Percentiles rank a stretch among this genome's conserved stretches.
phyloP scores from a whole-genome alignment of 2,888 invertebrate genomes.

The Drosophila paramelanica region DNA sequence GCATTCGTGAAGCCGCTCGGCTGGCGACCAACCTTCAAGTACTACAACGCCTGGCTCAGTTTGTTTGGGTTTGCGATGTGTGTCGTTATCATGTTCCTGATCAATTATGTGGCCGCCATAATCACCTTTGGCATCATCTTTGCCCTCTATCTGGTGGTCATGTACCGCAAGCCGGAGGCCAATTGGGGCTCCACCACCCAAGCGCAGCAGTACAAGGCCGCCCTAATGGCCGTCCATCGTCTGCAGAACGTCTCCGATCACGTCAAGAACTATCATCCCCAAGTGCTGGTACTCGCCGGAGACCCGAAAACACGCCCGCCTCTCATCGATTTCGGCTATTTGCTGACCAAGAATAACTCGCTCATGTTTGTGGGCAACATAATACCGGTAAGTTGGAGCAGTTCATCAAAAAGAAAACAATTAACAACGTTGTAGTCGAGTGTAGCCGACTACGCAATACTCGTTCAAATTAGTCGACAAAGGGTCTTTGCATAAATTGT shows the following conservation, averaged over 20 bases:
- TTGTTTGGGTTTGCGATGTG: slow-evolving; percentile 93
- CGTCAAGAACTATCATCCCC: slow-evolving; percentile 98
- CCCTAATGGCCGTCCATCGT: slow-evolving; percentile 92
- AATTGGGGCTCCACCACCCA: slow-evolving; percentile 99
- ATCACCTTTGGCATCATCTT: slow-evolving; percentile 95
- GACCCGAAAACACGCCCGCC: slow-evolving; percentile 94
- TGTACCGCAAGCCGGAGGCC: slow-evolving; percentile 97
- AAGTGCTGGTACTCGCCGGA: slow-evolving; percentile 93
- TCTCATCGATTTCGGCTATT: slow-evolving; percentile 94
- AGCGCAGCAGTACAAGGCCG: slow-evolving; percentile 97
- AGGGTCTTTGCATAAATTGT: too few relatives aligned
- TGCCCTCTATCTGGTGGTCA: slow-evolving; percentile 95
- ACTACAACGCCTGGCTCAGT: slow-evolving; percentile 96
- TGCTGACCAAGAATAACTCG: slow-evolving; percentile 96
- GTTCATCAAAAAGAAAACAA: background rate
- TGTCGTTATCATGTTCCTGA: slow-evolving; percentile 96
- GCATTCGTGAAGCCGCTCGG: slow-evolving; percentile 94
- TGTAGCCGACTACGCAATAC: too few relatives aligned
- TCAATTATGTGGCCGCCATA: slow-evolving; percentile 96
- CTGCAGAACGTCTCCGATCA: slow-evolving; percentile 95
- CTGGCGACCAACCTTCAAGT: slow-evolving; percentile 96
- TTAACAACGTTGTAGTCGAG: too few relatives aligned
- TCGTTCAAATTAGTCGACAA: too few relatives aligned
- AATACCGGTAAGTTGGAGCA: slow-evolving; percentile 87
- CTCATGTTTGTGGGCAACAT: slow-evolving; percentile 96